Evolutionary conservation across 1,140 invertebrate species (phyloP).

Genomic region (Hyles vespertilio): DNA sequence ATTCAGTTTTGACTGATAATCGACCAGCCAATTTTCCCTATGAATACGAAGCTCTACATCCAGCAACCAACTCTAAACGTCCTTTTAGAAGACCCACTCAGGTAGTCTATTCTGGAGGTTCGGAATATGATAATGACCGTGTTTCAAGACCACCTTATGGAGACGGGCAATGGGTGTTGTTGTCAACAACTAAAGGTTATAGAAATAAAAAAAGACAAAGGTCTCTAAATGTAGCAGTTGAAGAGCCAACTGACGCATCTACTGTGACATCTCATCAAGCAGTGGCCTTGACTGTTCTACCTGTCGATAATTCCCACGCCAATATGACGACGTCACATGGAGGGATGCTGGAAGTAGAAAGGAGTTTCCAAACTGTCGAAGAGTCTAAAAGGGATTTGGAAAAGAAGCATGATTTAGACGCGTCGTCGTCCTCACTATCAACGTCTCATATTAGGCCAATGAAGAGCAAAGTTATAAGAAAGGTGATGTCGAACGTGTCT

Average conservation of each 20-base stretch:
- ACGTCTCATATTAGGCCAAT: conserved; percentile 42
- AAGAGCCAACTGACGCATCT: conserved; percentile 35
- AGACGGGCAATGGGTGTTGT: conserved; percentile 84
- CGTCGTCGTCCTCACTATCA: conserved; percentile 4
- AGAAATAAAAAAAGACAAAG: conserved; percentile 69
- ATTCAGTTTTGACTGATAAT: conserved; percentile 81
- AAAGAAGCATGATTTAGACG: conserved; percentile 51
- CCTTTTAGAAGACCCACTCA: conserved; percentile 65
- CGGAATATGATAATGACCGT: conserved; percentile 52
- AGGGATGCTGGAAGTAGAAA: conserved; percentile 84
- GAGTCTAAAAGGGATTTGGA: conserved; percentile 71
- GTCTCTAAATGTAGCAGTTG: conserved; percentile 50
- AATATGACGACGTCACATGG: conserved; percentile 86
- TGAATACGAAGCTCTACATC: conserved; percentile 59
- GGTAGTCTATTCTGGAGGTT: conserved; percentile 56
- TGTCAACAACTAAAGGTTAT: conserved; percentile 87
- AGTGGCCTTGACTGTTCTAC: conserved; percentile 83
- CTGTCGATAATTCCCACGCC: conserved; percentile 77
- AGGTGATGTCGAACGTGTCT: conserved; percentile 39
- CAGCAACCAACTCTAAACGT: conserved; percentile 38
- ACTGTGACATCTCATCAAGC: conserved; percentile 73
- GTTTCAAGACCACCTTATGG: conserved; percentile 78
- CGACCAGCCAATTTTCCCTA: conserved; percentile 81
- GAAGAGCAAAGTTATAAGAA: conserved; percentile 54
- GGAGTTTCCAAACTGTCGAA: conserved; percentile 82